Evolutionary conservation across 2,888 invertebrate genomes (phyloP).

Genomic region (Ophion ventricosus): DNA sequence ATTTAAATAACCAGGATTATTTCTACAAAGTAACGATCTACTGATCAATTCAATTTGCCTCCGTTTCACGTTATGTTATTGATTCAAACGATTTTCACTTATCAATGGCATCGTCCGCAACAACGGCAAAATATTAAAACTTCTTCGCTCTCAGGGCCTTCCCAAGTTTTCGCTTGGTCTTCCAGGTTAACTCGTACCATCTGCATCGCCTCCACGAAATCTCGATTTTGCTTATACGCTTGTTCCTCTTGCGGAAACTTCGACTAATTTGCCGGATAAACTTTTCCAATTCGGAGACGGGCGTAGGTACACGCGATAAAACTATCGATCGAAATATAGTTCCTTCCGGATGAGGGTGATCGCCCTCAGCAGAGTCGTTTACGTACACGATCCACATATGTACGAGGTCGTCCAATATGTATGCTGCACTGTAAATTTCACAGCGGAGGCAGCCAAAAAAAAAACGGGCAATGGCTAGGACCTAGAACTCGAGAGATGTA

Average conservation of each 20-base stretch:
- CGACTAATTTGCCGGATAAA: constrained; percentile 42
- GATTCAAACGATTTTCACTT: background rate
- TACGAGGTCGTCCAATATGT: constrained; percentile 38
- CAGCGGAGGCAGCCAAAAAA: constrained; percentile 42
- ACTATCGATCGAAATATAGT: constrained; percentile 53
- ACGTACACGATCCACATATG: background rate
- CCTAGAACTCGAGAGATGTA: constrained; percentile 30
- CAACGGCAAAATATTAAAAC: background rate
- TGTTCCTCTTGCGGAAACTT: constrained; percentile 1
- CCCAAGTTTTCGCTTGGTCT: background rate
- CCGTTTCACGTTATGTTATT: background rate
- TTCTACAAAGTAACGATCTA: background rate
- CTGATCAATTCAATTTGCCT: background rate
- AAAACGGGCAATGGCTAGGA: constrained; percentile 14
- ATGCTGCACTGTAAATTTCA: constrained; percentile 53
- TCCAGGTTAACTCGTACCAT: background rate
- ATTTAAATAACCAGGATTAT: no score
- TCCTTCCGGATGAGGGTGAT: constrained; percentile 34
- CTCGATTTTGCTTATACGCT: constrained; percentile 8
- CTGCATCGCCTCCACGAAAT: background rate
- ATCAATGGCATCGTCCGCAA: background rate
- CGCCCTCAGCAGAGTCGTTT: constrained; percentile 6
- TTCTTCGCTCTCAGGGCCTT: background rate
- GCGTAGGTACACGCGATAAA: constrained; percentile 49
- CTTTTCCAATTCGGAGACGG: constrained; percentile 40